phyloP scores from a whole-genome alignment of 1,140 invertebrate genomes.

The Paralvinella palmiformis region DNA sequence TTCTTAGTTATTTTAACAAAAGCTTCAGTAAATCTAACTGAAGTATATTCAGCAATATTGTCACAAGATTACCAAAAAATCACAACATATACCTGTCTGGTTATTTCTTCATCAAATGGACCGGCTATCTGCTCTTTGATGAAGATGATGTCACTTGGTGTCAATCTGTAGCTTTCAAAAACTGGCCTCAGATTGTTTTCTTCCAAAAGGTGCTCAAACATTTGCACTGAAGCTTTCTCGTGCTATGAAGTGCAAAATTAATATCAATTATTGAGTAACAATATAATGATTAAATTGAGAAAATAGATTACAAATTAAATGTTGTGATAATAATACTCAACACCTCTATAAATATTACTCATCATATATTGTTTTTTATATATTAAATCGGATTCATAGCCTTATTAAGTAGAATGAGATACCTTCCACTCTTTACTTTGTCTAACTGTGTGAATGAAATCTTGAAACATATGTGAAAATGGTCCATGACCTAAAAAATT shows the following conservation, averaged over 20 bases:
- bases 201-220: constrained; percentile 52
- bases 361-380: no score
- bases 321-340: no score
- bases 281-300: background rate
- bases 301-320: background rate
- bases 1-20: background rate
- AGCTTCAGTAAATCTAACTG: background rate
- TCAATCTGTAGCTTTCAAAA: constrained; percentile 33
- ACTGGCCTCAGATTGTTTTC: constrained; percentile 36
- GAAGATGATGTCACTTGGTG: constrained; percentile 42
- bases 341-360: no score
- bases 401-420: no score
- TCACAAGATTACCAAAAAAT: background rate
- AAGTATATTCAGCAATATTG: background rate
- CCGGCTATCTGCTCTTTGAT: constrained; percentile 51
- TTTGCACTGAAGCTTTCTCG: constrained; percentile 49
- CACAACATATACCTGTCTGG: background rate
- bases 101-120: background rate
- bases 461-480: constrained; percentile 61
- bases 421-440: constrained; percentile 42
- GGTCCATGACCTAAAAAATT: constrained; percentile 56
- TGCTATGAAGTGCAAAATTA: constrained; percentile 39
- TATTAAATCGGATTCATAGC: no score
- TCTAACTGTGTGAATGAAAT: constrained; percentile 18
- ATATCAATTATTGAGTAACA: background rate